Evolutionary conservation across 2,888 invertebrate species (phyloP).

Genomic region (Sphaerophoria taeniata): DNA sequence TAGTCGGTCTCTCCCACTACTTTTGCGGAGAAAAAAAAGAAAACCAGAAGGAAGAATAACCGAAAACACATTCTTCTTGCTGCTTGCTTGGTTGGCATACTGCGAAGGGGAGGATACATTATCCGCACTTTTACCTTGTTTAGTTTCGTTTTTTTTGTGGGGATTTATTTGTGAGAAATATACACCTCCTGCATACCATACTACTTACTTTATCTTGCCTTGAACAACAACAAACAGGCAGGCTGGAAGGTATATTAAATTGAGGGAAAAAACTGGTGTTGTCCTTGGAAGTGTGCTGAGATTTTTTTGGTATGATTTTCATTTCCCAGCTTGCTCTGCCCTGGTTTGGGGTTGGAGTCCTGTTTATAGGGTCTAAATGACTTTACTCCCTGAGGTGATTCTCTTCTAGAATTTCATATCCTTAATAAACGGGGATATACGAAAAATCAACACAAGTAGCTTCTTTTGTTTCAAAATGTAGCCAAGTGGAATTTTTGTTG

Average conservation of each 20-base stretch:
- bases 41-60: background rate
- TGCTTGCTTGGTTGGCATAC: conserved; percentile 29
- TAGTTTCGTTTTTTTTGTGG: conserved; percentile 1
- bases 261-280: background rate
- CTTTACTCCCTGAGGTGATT: conserved; percentile 51
- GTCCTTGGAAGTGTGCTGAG: conserved; percentile 19
- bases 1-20: background rate
- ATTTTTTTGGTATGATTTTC: conserved; percentile 46
- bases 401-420: conserved; percentile 24
- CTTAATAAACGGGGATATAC: background rate
- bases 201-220: conserved; percentile 6
- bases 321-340: conserved; percentile 4
- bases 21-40: background rate
- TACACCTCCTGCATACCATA: background rate
- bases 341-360: background rate
- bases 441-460: background rate
- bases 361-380: conserved; percentile 26
- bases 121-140: conserved; percentile 32
- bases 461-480: conserved; percentile 62
- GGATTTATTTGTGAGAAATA: conserved; percentile 12
- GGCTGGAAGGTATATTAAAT: no score
- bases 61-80: conserved; percentile 26
- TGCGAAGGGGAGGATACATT: conserved; percentile 40
- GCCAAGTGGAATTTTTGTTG: conserved; percentile 53
- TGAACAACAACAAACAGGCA: background rate